A percentile compares a stretch with the other conserved stretches of the same genome.
These are phyloP conservation scores for Drosophila prosaltans DNA, from an alignment of 1,140 invertebrate genomes.

Conservation along the genomic window DNA sequence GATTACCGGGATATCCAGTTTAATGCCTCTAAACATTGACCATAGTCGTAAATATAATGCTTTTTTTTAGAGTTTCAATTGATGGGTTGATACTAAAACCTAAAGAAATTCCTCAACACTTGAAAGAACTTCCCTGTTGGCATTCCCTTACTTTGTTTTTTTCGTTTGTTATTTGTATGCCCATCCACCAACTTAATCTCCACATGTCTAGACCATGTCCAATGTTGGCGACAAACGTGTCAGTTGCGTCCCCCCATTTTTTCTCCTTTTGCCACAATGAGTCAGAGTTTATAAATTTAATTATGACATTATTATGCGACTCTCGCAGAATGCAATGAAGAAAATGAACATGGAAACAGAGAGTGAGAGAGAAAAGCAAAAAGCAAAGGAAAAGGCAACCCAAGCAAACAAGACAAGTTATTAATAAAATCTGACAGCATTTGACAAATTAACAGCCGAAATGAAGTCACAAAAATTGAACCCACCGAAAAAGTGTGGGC, in stretches of 20 bases:
- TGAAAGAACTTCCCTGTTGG: not conserved
- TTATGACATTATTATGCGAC: constrained; percentile 79
- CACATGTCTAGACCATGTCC: constrained; percentile 60
- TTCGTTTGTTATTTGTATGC: constrained; percentile 12
- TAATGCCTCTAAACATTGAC: constrained; percentile 27
- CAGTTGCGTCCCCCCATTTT: constrained; percentile 6
- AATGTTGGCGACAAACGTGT: constrained; percentile 48
- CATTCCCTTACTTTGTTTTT: constrained; percentile 19
- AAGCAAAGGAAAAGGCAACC: not conserved
- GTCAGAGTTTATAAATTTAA: constrained; percentile 73
- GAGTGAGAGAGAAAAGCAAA: not conserved
- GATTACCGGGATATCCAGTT: constrained; percentile 54
- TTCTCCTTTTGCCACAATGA: constrained; percentile 36
- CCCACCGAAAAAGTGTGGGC: constrained; percentile 61
- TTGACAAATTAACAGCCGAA: constrained; percentile 73
- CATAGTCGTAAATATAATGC: constrained; percentile 47
- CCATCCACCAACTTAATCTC: constrained; percentile 46
- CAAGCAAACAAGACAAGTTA: constrained; percentile 32
- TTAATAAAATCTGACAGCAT: constrained; percentile 70
- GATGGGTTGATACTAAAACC: not conserved
- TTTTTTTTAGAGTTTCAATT: constrained; percentile 31
- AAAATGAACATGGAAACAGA: constrained; percentile 16
- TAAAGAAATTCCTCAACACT: not conserved
- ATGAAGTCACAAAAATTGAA: constrained; percentile 38
- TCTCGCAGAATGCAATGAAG: constrained; percentile 32